Percentiles rank a stretch among this genome's conserved stretches.
Conservation (phyloP, 2,888 invertebrate genomes). For the Plebejus melissa region DNA sequence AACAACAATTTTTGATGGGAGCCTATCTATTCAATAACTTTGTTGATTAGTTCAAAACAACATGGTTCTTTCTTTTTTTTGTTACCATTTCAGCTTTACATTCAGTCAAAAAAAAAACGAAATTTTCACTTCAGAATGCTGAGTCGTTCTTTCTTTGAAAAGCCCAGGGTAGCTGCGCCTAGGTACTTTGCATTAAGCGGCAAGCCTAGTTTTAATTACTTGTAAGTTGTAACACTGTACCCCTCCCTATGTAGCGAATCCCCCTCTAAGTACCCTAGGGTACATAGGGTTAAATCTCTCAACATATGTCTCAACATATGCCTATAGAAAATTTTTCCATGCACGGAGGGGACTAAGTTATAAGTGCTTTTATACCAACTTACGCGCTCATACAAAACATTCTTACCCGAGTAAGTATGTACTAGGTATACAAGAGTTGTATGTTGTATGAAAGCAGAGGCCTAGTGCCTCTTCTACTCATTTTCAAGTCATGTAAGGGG, state of each 20-base stretch:
- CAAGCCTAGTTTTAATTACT: conserved; percentile 18
- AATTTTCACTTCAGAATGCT: neutral
- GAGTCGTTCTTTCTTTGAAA: neutral
- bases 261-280: conserved; percentile 14
- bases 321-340: neutral
- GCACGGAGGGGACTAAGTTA: neutral
- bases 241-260: conserved; percentile 21
- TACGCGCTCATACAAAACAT: conserved; percentile 14
- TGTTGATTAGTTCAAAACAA: no score
- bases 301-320: conserved; percentile 5
- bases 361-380: conserved; percentile 18
- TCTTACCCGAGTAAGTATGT: neutral
- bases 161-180: neutral
- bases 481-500: neutral
- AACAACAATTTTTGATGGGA: no score
- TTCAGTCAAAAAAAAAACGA: neutral
- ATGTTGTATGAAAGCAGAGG: neutral
- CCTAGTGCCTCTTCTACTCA: neutral
- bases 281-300: conserved; percentile 24
- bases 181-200: neutral
- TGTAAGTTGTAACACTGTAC: conserved; percentile 22
- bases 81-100: neutral
- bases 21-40: no score
- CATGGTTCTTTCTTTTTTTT: neutral
- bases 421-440: neutral